Evolutionary conservation across 2,888 invertebrate genomes (phyloP), one percentile per base, ranked within the genome.

Genomic region (Stomorhina lunata): DNA sequence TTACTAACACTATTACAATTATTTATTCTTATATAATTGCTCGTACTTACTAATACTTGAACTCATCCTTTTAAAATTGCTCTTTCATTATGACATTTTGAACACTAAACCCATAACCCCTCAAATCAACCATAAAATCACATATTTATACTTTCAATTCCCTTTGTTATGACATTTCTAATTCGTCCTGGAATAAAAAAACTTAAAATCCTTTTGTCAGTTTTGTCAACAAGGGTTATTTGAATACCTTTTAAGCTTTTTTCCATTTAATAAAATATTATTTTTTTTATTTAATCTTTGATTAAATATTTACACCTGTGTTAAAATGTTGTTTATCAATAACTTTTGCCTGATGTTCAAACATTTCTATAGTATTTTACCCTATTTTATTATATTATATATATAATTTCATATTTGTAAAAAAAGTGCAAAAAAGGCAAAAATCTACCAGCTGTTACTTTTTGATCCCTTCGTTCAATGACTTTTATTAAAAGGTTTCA

Each of bases 251-350:
- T 71, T 48, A 45, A 57, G n/a, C 25, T 48, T 57, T 32, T 50
- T 57, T 27, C 2, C n/a, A 4, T 25, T 29, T 37, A 29, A 27
- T 48, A 25, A 17, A 12, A 4, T 7, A 27, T 40, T 27, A 32
- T 3, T 10, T 4, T 45, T 76, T 43, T 34, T 34, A 34, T 71
- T 65, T 71, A 72, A 79, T 59, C 59, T 65, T 63, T 75, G 61
- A 73, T 73, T 68, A 68, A 63, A 80, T 80, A 63, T 55, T 61
- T 27, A 50, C 75, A 80, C 80, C 80, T 80, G 80, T 63, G 69
- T 57, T 69, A 55, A 73, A 55, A 77, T 63, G 45, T 61, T 61
- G 34, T 22, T 43, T 72, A 68, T 61, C 68, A 68, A 73, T 68
- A 68, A 48, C 40, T 34, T 76, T 45, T 59, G 27, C 10, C 22